Conservation (phyloP, 2,888 invertebrate species). For the Ectemnius continuus region DNA sequence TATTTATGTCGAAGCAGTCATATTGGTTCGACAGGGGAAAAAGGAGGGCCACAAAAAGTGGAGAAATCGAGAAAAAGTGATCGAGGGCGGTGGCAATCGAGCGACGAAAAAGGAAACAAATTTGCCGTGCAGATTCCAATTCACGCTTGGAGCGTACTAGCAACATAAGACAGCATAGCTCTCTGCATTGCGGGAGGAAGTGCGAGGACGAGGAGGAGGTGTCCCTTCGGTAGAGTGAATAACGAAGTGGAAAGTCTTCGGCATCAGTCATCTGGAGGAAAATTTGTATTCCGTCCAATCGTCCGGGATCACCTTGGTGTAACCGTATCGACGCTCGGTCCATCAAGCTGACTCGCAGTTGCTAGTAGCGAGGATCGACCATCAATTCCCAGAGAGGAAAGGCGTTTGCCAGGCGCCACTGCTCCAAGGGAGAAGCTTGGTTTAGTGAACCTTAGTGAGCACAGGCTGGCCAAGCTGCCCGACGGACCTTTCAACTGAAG, state of each 20-base stretch:
- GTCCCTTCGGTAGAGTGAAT: conserved; percentile 53
- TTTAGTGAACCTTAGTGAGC: conserved; percentile 34
- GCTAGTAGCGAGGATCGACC: conserved; percentile 63
- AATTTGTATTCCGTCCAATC: conserved; percentile 69
- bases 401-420: conserved; percentile 37
- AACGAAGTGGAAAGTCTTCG: conserved; percentile 70
- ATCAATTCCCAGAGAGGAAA: conserved; percentile 68
- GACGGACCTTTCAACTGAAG: conserved; percentile 12
- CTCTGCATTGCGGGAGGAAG: background rate
- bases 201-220: conserved; percentile 15
- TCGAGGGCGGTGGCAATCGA: background rate
- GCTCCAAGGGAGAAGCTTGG: conserved; percentile 5
- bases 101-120: conserved; percentile 35
- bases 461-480: conserved; percentile 19
- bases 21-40: no score
- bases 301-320: conserved; percentile 63
- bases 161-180: conserved; percentile 8
- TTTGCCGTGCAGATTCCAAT: conserved; percentile 43
- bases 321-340: conserved; percentile 72
- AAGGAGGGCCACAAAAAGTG: no score
- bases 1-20: no score
- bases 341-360: conserved; percentile 68
- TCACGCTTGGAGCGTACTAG: conserved; percentile 29
- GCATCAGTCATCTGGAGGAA: conserved; percentile 68
- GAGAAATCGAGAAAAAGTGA: no score